phyloP scores from a whole-genome alignment of 2,888 invertebrate species.

The Camponotus fellah region DNA sequence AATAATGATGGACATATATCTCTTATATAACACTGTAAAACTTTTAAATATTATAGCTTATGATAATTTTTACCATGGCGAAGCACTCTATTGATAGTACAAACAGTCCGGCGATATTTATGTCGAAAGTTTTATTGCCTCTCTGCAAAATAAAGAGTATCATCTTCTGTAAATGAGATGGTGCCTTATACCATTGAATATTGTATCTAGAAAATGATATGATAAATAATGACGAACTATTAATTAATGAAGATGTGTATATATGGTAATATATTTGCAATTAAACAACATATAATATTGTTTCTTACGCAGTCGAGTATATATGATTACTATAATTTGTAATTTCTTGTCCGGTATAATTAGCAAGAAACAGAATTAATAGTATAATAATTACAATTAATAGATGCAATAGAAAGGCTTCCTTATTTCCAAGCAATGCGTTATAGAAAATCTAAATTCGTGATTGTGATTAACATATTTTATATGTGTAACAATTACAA shows the following conservation, averaged over 20 bases:
- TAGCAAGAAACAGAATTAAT: background rate
- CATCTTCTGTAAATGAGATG: background rate
- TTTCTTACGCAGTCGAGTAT: conserved; percentile 6
- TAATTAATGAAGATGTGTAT: too few relatives aligned
- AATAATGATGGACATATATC: background rate
- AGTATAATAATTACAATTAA: background rate
- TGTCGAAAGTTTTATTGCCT: background rate
- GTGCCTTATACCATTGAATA: background rate
- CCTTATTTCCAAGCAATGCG: background rate
- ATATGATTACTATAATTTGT: conserved; percentile 4
- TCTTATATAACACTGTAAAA: background rate
- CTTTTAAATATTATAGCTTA: background rate
- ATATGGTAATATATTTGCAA: too few relatives aligned
- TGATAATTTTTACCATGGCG: conserved; percentile 1
- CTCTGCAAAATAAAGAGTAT: conserved; percentile 19
- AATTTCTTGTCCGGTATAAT: conserved; percentile 19
- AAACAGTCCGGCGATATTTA: conserved; percentile 3
- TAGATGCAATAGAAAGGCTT: background rate
- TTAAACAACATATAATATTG: background rate
- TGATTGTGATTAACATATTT: background rate
- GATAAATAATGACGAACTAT: too few relatives aligned
- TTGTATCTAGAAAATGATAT: background rate
- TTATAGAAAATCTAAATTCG: conserved; percentile 1
- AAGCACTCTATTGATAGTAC: background rate
- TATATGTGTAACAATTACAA: too few relatives aligned